Conservation (phyloP, 2,797 vertebrate species). For the Catostomus latipinnis region DNA sequence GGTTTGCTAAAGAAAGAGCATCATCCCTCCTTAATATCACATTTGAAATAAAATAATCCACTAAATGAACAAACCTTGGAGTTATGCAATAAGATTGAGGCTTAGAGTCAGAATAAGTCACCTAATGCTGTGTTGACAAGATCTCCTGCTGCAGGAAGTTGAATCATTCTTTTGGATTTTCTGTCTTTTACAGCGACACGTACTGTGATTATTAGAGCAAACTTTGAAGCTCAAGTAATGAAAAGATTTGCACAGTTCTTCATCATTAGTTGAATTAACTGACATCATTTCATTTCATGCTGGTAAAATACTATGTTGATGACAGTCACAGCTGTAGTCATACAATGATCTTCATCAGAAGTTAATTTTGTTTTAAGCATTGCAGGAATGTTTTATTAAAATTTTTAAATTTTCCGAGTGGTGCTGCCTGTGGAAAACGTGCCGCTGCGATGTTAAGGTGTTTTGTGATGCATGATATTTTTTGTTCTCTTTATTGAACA, state of each 20-base stretch:
- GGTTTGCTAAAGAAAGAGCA: constrained; percentile 12
- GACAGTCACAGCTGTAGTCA: background rate
- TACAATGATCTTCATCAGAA: background rate
- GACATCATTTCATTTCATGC: background rate
- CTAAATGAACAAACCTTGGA: constrained; percentile 22
- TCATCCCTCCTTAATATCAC: background rate
- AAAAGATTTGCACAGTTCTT: constrained; percentile 36
- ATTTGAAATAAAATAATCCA: constrained; percentile 21
- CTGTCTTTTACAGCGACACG: constrained; percentile 16
- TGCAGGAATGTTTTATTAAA: too few species aligned
- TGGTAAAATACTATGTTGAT: background rate
- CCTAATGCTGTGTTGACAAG: constrained; percentile 20
- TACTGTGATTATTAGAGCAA: constrained; percentile 33
- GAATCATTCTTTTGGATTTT: constrained; percentile 27
- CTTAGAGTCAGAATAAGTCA: constrained; percentile 30
- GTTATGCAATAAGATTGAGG: constrained; percentile 29
- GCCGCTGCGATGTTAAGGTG: too few species aligned
- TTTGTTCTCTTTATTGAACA: too few species aligned
- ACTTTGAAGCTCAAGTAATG: constrained; percentile 34
- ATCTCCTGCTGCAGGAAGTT: constrained; percentile 40
- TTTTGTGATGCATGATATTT: too few species aligned
- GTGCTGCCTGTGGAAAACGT: background rate
- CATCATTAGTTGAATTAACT: constrained; percentile 22
- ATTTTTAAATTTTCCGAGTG: too few species aligned
- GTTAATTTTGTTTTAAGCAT: too few species aligned